Conservation (phyloP, 2,113 vertebrate genomes). For the Esox niger region DNA sequence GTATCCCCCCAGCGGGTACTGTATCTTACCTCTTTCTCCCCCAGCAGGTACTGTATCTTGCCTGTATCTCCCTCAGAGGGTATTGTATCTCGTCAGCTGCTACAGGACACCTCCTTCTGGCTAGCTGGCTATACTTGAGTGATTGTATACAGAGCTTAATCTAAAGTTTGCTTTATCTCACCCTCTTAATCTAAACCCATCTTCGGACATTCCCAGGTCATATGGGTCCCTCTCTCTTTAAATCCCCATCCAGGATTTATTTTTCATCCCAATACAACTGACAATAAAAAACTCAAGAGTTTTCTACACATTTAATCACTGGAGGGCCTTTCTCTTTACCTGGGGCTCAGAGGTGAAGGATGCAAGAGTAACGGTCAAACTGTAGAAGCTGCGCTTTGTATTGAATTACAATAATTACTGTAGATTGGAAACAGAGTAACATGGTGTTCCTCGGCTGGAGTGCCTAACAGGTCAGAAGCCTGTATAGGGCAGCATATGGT, state of each 20-base stretch:
- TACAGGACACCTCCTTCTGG: constrained; percentile 14
- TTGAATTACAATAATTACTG: not conserved
- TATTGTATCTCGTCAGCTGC: constrained; percentile 2
- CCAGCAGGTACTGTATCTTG: too few relatives aligned
- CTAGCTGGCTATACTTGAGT: too few relatives aligned
- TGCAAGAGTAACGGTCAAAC: not conserved
- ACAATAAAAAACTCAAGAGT: not conserved
- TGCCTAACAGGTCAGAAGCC: constrained; percentile 39
- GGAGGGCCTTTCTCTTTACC: not conserved
- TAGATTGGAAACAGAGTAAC: not conserved
- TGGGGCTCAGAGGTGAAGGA: not conserved
- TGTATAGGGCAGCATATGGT: constrained; percentile 49
- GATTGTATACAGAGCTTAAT: too few relatives aligned
- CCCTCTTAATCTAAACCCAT: too few relatives aligned
- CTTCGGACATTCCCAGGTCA: constrained; percentile 18
- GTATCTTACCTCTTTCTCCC: too few relatives aligned
- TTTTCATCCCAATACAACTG: not conserved
- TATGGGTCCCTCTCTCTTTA: constrained; percentile 10
- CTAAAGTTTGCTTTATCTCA: too few relatives aligned
- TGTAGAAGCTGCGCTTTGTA: not conserved
- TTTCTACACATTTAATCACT: not conserved
- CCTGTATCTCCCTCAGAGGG: too few relatives aligned
- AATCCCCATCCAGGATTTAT: constrained; percentile 16
- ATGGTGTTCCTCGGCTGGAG: not conserved
- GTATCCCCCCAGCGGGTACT: too few relatives aligned